Evolutionary conservation across 2,113 vertebrate genomes (phyloP).

Genomic region (Stictonetta naevosa): DNA sequence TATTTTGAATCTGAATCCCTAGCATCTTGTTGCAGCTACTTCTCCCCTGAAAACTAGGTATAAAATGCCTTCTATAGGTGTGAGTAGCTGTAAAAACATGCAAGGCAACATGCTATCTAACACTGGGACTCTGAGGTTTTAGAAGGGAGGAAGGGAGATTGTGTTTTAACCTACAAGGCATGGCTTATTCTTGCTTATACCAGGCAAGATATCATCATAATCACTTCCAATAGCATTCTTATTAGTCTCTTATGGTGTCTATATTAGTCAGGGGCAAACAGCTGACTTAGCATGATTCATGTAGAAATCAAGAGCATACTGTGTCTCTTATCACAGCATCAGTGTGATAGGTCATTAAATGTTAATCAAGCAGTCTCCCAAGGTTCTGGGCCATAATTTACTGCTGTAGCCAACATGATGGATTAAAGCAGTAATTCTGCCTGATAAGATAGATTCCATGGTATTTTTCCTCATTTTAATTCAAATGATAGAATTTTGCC

Average conservation of each 20-base stretch:
- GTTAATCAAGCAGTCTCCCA: background rate
- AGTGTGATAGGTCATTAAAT: constrained; percentile 8
- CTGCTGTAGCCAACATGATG: background rate
- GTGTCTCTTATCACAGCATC: background rate
- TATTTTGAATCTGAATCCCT: background rate
- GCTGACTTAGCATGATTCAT: background rate
- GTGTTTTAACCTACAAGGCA: background rate
- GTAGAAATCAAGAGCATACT: background rate
- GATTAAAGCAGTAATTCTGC: constrained; percentile 15
- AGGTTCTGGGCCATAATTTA: background rate
- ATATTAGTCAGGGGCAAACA: background rate
- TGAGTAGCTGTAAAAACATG: background rate
- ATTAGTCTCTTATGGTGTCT: background rate
- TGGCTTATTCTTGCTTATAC: background rate
- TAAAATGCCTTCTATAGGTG: background rate
- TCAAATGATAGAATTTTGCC: background rate
- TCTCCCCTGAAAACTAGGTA: background rate
- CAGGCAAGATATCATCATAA: background rate
- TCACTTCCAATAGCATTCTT: background rate
- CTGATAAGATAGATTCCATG: background rate
- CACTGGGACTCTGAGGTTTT: background rate
- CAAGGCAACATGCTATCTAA: background rate
- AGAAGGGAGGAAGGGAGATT: background rate
- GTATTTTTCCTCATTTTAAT: background rate
- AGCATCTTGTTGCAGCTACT: background rate